Evolutionary conservation across 2,113 vertebrate genomes (phyloP).

Genomic region (Archocentrus centrarchus): DNA sequence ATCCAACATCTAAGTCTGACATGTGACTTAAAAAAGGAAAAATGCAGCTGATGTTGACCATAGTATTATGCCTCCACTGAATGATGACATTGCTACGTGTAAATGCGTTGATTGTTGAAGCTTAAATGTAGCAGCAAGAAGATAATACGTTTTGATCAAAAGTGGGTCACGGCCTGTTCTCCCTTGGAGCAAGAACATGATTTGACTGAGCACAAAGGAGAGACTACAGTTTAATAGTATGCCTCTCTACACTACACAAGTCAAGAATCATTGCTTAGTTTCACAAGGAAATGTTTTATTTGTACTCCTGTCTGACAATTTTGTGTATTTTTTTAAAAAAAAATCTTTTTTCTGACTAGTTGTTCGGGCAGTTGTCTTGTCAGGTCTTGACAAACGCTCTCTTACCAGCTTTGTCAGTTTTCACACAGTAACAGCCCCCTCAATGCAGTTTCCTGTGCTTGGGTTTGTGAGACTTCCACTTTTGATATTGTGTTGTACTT

Average conservation of each 20-base stretch:
- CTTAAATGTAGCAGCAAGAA: background rate
- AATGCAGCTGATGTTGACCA: background rate
- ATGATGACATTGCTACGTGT: background rate
- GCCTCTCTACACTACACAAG: background rate
- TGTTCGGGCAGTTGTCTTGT: background rate
- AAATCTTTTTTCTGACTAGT: background rate
- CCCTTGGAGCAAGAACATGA: slow-evolving; percentile 2
- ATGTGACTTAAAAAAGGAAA: background rate
- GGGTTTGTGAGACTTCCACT: background rate
- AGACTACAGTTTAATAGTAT: background rate
- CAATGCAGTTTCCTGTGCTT: background rate
- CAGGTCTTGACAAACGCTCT: slow-evolving; percentile 8
- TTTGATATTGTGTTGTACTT: background rate
- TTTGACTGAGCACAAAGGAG: background rate
- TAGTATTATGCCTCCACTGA: background rate
- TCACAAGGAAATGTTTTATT: background rate
- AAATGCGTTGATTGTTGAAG: background rate
- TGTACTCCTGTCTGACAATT: background rate
- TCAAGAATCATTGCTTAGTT: background rate
- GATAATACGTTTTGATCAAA: slow-evolving; percentile 12
- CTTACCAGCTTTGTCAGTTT: slow-evolving; percentile 20
- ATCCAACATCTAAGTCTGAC: background rate
- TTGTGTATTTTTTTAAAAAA: background rate
- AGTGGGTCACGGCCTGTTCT: slow-evolving; percentile 20
- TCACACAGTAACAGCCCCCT: background rate